Evolutionary conservation across 2,797 vertebrate genomes (phyloP), one percentile per base, ranked within the genome.

Genomic region (Loris lydekkerianus): DNA sequence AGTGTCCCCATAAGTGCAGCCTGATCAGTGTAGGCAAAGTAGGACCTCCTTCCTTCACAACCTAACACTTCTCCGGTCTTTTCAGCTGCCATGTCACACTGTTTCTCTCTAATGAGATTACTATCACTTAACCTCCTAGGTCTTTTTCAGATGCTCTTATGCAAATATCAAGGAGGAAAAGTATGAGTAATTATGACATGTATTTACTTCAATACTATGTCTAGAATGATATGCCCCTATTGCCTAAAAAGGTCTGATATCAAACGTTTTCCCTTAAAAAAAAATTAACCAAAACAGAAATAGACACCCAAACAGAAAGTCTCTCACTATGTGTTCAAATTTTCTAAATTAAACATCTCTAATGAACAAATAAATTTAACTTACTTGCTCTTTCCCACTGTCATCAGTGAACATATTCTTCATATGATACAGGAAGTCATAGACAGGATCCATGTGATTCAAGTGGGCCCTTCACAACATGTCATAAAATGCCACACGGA

Each of bases 401-500:
- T 99, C 99, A 58, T 99, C 99, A 11, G 99, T 99, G 98, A 99
- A 99, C 99, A 99, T 99, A 75, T 99, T 99, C 91, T 99, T 99
- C n/a, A n/a, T 99, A 96, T 99, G 99, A 96, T 99, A 99, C 5
- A 99, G 98, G 98, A 99, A 99, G 98, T 99, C 99, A 98, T 99
- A 99, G 97, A 99, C 99, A 11, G 99, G 99, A 98, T 99, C 99
- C 99, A 99, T 99, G 97, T 99, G 99, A 97, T 98, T 99, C 96
- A 99, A 98, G 76, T 99, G 99, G 4, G 99, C 97, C 89, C 99
- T 99, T 99, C 98, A 99, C 7, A 99, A 99, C 99, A 99, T 99
- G 98, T 99, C 99, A 93, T 99, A 99, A 98, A 99, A 99, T 0
- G 99, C 99, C 96, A 99, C 99, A 25, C 99, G 99, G n/a, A 99